Conservation (phyloP, 2,888 invertebrate genomes). For the Doris montereyensis region DNA sequence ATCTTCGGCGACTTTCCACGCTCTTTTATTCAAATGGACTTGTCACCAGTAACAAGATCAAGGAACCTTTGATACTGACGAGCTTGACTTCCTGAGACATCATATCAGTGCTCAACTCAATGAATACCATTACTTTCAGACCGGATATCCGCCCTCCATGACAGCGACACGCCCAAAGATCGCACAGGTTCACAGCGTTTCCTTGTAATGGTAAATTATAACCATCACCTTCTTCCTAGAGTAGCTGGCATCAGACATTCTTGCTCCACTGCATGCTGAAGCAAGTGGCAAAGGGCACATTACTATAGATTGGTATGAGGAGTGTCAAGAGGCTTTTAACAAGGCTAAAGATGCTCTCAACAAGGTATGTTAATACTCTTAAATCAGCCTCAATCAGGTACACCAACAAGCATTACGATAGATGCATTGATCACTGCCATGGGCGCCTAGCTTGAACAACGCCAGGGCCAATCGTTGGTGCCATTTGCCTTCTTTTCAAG, state of each 20-base stretch:
- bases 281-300: constrained; percentile 34
- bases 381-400: constrained; percentile 24
- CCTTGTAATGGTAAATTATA: constrained; percentile 35
- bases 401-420: constrained; percentile 27
- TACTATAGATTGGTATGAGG: constrained; percentile 17
- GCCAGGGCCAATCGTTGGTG: constrained; percentile 23
- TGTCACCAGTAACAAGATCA: constrained; percentile 30
- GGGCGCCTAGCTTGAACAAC: constrained; percentile 23
- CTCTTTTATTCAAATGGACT: constrained; percentile 26
- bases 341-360: constrained; percentile 25
- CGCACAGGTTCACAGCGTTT: constrained; percentile 24
- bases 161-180: constrained; percentile 7
- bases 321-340: constrained; percentile 32
- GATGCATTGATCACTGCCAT: constrained; percentile 32
- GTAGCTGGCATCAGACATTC: not conserved
- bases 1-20: constrained; percentile 14
- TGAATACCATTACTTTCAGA: constrained; percentile 22
- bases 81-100: constrained; percentile 33
- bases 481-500: constrained; percentile 33
- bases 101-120: constrained; percentile 19
- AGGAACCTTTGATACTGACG: constrained; percentile 24
- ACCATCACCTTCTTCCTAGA: constrained; percentile 31
- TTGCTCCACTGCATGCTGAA: constrained; percentile 32
- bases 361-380: constrained; percentile 17
- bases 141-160: constrained; percentile 1